Base-by-base conservation (phyloP, 2,113 vertebrate species). In the Sinocyclocheilus anophthalmus region DNA sequence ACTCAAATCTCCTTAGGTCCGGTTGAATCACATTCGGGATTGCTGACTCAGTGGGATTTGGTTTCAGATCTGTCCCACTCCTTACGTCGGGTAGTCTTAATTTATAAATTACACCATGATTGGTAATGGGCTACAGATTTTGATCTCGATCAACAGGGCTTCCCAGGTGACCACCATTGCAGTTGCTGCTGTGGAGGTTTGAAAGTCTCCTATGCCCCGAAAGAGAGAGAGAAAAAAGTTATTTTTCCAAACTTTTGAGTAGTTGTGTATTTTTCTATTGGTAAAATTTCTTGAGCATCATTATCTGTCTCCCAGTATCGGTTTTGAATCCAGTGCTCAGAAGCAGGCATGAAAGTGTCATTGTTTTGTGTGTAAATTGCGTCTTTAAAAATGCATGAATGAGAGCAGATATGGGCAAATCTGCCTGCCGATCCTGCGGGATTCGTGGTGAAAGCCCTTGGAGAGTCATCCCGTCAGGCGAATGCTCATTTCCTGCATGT, bases 331-430 rank as follows among this genome's bases (percentile, higher is more conserved):
- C 42, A 8, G 4, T 13, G 7, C 45, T 57, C 26, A 5, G 11
- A 57, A 53, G 81, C 61, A 69, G 1, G 22, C 1, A 1, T 3
- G 12, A 22, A 48, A 69, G 59, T 3, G 13, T 39, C 2, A 53
- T 79, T 76, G 42, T 69, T 69, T 82, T 33, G 50, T 63, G 65
- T 45, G 61, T 76, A 72, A 39, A 81, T 53, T 61, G 20, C 3
- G 16, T 61, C 18, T 77, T 88, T 50, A 88, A 85, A 85, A 57
- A 88, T 83, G 57, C 45, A 83, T 82, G 72, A 85, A 65, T 26
- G 16, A 39, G 72, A 73, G 67, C 61, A 77, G 70, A 50, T 76
- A 18, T 57, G 59, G 55, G 26, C 76, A 55, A 73, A 42, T 77
- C 80, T 83, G 42, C 33, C 61, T 8, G 16, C 24, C 6, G 18